These are phyloP conservation scores for Zootoca vivipara DNA, from an alignment of 2,113 vertebrate genomes.

Conservation along the genomic window DNA sequence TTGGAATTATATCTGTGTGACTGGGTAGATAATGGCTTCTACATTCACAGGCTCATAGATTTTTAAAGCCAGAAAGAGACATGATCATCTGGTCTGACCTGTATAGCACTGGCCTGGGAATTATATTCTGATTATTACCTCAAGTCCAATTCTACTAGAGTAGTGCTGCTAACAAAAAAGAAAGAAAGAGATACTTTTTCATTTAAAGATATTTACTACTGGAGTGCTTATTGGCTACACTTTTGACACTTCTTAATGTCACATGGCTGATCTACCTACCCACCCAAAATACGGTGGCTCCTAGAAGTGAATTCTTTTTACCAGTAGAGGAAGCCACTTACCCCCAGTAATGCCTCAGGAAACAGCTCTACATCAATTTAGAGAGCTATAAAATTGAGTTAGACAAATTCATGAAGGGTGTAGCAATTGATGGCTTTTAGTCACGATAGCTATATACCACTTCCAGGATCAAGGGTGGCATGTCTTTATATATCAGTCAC, in stretches of 20 bases:
- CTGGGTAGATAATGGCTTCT: not conserved
- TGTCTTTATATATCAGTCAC: too few relatives aligned
- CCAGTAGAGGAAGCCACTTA: not conserved
- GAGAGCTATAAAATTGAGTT: too few relatives aligned
- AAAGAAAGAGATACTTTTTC: not conserved
- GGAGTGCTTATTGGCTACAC: not conserved
- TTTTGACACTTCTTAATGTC: not conserved
- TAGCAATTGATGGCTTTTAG: too few relatives aligned
- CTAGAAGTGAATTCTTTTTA: not conserved
- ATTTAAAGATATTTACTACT: not conserved
- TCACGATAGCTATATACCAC: too few relatives aligned
- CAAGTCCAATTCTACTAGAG: not conserved
- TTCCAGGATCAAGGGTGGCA: too few relatives aligned
- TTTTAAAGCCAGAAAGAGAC: constrained; percentile 7
- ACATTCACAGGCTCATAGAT: not conserved
- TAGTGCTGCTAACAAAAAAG: not conserved
- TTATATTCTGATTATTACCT: not conserved
- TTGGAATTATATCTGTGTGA: constrained; percentile 11
- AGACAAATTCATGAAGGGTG: too few relatives aligned
- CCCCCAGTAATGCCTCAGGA: not conserved
- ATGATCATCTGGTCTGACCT: not conserved
- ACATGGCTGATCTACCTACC: not conserved
- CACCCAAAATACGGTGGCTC: not conserved
- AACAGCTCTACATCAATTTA: too few relatives aligned
- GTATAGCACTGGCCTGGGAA: not conserved